Evolutionary conservation across 2,113 vertebrate genomes (phyloP).

Genomic region (Dryoscopus gambensis): DNA sequence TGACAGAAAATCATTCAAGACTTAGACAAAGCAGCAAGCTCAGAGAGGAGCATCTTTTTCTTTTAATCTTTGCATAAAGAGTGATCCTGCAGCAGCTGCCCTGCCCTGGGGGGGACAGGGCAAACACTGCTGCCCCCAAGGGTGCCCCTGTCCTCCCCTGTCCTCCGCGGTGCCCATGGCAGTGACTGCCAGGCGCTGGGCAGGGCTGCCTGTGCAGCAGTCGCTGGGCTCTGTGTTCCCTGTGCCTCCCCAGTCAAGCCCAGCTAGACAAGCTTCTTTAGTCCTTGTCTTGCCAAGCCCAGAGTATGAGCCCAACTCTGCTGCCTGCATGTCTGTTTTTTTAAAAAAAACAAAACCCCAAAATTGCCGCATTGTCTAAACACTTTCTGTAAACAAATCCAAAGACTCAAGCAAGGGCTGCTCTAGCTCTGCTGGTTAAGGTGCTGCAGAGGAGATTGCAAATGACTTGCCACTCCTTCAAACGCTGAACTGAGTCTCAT

Average conservation of each 20-base stretch:
- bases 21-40: conserved; percentile 60
- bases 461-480: neutral
- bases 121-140: neutral
- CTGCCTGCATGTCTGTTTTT: neutral
- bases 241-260: neutral
- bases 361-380: neutral
- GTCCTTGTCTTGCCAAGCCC: neutral
- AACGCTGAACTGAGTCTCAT: neutral
- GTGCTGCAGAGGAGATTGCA: neutral
- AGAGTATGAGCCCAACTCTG: neutral
- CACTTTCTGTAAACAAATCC: neutral
- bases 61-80: conserved; percentile 45
- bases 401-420: neutral
- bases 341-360: neutral
- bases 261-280: neutral
- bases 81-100: conserved; percentile 21
- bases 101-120: neutral
- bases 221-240: rapidly evolving
- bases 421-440: neutral
- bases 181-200: rapidly evolving
- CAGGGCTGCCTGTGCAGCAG: neutral
- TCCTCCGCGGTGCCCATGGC: neutral
- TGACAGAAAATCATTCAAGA: conserved; percentile 72
- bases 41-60: conserved; percentile 24
- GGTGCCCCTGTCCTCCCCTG: neutral